Evolutionary conservation across 2,888 invertebrate species (phyloP).

Genomic region (Cosmopolites sordidus): DNA sequence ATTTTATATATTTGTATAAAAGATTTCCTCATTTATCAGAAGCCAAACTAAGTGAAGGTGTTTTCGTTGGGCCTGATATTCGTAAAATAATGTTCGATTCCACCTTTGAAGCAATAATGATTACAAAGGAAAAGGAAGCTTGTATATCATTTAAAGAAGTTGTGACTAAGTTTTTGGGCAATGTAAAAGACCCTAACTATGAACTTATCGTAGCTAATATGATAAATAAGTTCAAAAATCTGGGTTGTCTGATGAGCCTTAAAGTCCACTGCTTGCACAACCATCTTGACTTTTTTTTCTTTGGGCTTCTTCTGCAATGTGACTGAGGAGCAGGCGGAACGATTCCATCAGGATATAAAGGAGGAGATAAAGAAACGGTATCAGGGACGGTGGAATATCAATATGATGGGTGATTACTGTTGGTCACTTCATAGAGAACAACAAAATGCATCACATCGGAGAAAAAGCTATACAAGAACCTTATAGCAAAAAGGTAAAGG

Average conservation of each 20-base stretch:
- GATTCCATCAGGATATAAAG: not conserved
- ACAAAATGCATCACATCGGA: no score
- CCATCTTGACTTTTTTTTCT: not conserved
- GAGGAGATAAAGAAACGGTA: no score
- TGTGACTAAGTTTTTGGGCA: not conserved
- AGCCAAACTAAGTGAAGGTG: not conserved
- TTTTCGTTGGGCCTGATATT: not conserved
- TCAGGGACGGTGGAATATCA: slow-evolving; percentile 1
- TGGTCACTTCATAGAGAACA: no score
- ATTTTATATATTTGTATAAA: not conserved
- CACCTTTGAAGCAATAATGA: not conserved
- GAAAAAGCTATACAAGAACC: not conserved
- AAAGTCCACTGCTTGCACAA: not conserved
- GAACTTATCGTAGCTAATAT: not conserved
- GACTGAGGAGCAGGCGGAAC: not conserved
- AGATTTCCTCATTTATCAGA: not conserved
- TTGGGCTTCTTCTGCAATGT: not conserved
- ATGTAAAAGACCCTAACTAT: not conserved
- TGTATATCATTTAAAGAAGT: slow-evolving; percentile 6
- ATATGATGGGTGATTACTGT: slow-evolving; percentile 3
- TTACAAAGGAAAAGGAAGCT: not conserved
- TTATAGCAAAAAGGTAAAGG: no score
- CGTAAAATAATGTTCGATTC: not conserved
- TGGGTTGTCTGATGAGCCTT: not conserved
- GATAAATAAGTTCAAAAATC: not conserved